A percentile compares a stretch with the other conserved stretches of the same genome.
Conservation (phyloP, 2,113 vertebrate species). For the Promerops cafer region DNA sequence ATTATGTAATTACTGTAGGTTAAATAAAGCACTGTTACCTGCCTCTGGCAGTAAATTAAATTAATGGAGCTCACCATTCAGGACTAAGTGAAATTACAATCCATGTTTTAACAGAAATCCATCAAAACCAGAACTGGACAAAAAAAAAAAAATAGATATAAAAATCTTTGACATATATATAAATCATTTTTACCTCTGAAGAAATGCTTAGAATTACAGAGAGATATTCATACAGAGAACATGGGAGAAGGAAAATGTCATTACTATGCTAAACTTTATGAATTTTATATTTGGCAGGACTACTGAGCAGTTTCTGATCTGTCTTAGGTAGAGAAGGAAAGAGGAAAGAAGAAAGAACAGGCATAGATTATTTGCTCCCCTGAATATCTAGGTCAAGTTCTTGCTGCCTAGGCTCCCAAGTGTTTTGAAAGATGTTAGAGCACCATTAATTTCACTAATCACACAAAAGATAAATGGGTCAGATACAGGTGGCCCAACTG, state of each 20-base stretch:
- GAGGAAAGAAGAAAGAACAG: neutral
- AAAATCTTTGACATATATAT: neutral
- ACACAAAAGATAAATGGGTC: neutral
- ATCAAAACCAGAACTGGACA: neutral
- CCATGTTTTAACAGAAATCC: neutral
- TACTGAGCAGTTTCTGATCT: neutral
- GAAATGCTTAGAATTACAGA: neutral
- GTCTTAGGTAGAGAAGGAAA: neutral
- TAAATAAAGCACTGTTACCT: neutral
- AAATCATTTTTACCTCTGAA: neutral
- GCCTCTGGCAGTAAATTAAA: neutral
- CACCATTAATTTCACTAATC: constrained; percentile 17
- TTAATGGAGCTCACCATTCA: neutral
- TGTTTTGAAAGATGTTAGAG: neutral
- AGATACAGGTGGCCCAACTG: neutral
- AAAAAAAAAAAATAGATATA: neutral
- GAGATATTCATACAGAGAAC: neutral
- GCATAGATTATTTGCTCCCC: neutral
- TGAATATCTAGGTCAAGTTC: neutral
- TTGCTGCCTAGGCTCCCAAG: neutral
- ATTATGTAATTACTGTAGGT: neutral
- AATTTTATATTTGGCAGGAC: neutral
- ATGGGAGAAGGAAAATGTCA: neutral
- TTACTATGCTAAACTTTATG: neutral
- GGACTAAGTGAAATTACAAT: neutral